Base-by-base conservation (phyloP, 2,797 vertebrate species). In the Eupleurogrammus muticus region DNA sequence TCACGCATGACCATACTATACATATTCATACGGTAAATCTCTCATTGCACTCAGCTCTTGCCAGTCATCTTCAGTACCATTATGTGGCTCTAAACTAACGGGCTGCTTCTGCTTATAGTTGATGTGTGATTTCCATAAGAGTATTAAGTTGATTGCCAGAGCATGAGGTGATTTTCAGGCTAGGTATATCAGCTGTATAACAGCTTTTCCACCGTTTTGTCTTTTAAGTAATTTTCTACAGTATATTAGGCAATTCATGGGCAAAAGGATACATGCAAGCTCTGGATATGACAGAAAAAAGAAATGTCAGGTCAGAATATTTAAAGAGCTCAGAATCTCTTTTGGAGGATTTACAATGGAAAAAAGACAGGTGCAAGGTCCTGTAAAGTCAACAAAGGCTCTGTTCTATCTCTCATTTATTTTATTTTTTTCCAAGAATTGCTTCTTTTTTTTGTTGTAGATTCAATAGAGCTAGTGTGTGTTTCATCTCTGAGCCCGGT, bases 31-130 rank as follows among this genome's bases (percentile, higher is more conserved):
- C 6, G 6, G 28, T 6, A 28, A 28, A 28, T 28, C 3, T 6
- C 28, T 28, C 28, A 28, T 6, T 3, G 28, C 48, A 49, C 68
- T 80, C 90, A 89, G 89, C 91, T 91, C 88, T 89, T 84, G 64
- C 77, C 85, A 84, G 87, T 89, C 91, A 86, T 89, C 84, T 82
- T 80, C 75, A 78, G 84, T 81, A 79, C 82, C 84, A 75, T 87
- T 86, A 73, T 68, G 84, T 61, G 83, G 56, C 75, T 75, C 75
- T 70, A 58, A 82, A 84, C 73, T 70, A 52, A 73, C 10, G 23
- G 0, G 6, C 68, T 52, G 74, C 52, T 70, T 84, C 80, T 61
- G 80, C 66, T 68, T 72, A 76, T 50, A 60, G 60, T 62, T 81
- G 83, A 83, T 64, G 77, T 73, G 78, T 55, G 46, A 76, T 68